Evolutionary conservation across 2,113 vertebrate genomes (phyloP).

Genomic region (Collichthys lucidus): DNA sequence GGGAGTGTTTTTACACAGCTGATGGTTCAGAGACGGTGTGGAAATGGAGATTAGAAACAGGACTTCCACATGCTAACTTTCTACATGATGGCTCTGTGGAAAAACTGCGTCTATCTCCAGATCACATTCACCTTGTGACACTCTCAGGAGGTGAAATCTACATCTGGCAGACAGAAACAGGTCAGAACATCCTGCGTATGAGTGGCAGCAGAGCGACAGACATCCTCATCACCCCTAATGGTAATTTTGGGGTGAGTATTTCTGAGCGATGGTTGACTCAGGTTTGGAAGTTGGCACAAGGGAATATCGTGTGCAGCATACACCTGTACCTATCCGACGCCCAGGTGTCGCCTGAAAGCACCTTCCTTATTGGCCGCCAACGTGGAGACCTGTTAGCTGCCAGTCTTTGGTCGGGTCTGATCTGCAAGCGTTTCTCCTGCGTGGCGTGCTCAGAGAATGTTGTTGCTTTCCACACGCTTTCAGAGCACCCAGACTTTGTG

Average conservation of each 20-base stretch:
- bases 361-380: slow-evolving; percentile 82
- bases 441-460: slow-evolving; percentile 65
- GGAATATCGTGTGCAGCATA: slow-evolving; percentile 80
- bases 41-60: slow-evolving; percentile 76
- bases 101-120: slow-evolving; percentile 74
- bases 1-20: slow-evolving; percentile 76
- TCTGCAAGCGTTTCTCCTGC: slow-evolving; percentile 82
- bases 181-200: slow-evolving; percentile 80
- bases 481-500: slow-evolving; percentile 81
- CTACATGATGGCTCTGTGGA: slow-evolving; percentile 78
- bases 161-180: slow-evolving; percentile 80
- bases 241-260: slow-evolving; percentile 80
- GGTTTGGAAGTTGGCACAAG: slow-evolving; percentile 83
- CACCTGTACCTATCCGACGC: slow-evolving; percentile 72
- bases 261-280: slow-evolving; percentile 73
- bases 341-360: slow-evolving; percentile 82
- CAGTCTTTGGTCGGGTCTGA: slow-evolving; percentile 84
- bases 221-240: slow-evolving; percentile 81
- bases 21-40: slow-evolving; percentile 82
- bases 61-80: slow-evolving; percentile 67
- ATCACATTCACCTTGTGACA: slow-evolving; percentile 80
- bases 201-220: slow-evolving; percentile 69
- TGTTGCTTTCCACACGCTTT: slow-evolving; percentile 79
- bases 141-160: slow-evolving; percentile 81
- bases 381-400: slow-evolving; percentile 81